Evolutionary conservation across 1,140 invertebrate species (phyloP), one percentile per base, ranked within the genome.

Genomic region (Hycleus cichorii): DNA sequence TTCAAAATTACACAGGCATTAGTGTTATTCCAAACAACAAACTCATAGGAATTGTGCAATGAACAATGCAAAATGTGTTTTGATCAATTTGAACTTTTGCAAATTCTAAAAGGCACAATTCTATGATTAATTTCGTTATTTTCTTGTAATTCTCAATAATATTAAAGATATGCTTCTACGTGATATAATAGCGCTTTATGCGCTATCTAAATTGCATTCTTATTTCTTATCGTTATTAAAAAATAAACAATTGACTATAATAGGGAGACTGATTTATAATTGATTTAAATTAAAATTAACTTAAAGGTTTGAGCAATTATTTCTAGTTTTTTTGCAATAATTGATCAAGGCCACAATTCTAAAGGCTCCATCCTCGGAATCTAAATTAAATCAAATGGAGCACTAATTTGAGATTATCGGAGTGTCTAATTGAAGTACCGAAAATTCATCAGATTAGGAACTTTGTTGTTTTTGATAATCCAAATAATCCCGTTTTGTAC

Each of bases 211-310:
- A 32, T 32, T 32, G 32, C 32, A 7, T 32, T 32, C 4, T 4
- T 32, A 32, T 32, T 18, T 18, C 18, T 18, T 32, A 32, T 32
- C 7, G 7, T 32, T 25, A 58, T 39, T 49, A 24, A 57, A 32
- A 44, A 60, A 42, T 45, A 61, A 62, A 59, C 49, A 62, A 65
- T 62, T 65, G 63, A 65, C 60, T 62, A 60, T 61, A 65, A 65
- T 51, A 65, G 63, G 63, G 63, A 65, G 60, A 60, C 26, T 39
- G 56, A 49, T 18, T n/a, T 47, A 18, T 18, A 18, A 18, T 18
- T 18, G 18, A 18, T 18, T 25, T 10, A 11, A 42, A 11, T n/a
- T 9, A n/a, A 42, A 42, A 18, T 18, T 18, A 12, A 12, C 12
- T 12, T 12, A 18, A 18, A 18, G 18, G 18, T 42, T 42, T 11